Percentiles rank a stretch among this genome's conserved stretches.
These are phyloP conservation scores for Erpobdella octoculata DNA, from an alignment of 2,888 invertebrate species.

Conservation along the genomic window DNA sequence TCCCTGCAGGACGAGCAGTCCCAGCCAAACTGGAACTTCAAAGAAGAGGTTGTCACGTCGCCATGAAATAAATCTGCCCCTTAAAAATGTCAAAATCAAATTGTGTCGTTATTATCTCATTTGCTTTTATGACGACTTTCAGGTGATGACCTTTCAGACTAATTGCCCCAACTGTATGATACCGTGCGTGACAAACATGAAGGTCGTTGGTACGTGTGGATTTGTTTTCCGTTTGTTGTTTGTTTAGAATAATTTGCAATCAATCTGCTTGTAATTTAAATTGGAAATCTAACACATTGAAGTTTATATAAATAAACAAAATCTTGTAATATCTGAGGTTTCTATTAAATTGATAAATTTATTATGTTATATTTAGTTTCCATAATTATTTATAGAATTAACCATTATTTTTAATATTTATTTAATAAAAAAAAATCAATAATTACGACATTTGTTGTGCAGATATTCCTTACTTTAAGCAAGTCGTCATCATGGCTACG, in stretches of 20 bases:
- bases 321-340: background rate
- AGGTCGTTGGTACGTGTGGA: conserved; percentile 65
- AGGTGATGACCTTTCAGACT: conserved; percentile 66
- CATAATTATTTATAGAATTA: background rate
- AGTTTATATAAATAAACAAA: background rate
- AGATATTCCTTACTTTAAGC: conserved; percentile 92
- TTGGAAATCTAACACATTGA: too few relatives aligned
- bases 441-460: conserved; percentile 14
- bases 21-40: conserved; percentile 3
- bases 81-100: too few relatives aligned
- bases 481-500: conserved; percentile 92
- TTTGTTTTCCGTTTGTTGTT: too few relatives aligned
- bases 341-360: background rate
- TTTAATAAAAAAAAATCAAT: background rate
- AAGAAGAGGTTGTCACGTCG: background rate
- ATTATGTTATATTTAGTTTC: background rate
- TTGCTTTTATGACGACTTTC: too few relatives aligned
- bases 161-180: conserved; percentile 78
- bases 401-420: background rate
- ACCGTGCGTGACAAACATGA: conserved; percentile 84
- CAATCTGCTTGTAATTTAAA: too few relatives aligned
- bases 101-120: too few relatives aligned
- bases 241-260: too few relatives aligned
- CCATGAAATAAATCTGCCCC: too few relatives aligned
- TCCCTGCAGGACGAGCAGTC: background rate